These are phyloP conservation scores for Cheilosia impressa DNA, from an alignment of 2,888 invertebrate species.

Conservation along the genomic window DNA sequence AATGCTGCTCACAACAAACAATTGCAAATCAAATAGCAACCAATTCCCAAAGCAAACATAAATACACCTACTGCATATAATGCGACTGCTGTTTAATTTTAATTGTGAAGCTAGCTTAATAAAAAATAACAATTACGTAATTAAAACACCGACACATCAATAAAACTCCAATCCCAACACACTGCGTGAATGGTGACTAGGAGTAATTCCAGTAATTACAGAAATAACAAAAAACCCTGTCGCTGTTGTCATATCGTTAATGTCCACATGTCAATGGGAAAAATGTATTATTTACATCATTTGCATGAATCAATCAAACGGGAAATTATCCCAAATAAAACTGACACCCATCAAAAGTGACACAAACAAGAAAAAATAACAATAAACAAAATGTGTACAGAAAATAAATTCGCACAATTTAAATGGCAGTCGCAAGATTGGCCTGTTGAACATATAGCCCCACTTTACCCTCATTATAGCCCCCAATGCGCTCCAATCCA, in stretches of 20 bases:
- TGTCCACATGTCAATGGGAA: not conserved
- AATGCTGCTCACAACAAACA: not conserved
- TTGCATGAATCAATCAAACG: constrained; percentile 38
- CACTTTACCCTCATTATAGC: constrained; percentile 5
- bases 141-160: constrained; percentile 15
- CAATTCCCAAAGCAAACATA: constrained; percentile 10
- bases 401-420: not conserved
- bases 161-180: not conserved
- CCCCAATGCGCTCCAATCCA: constrained; percentile 5
- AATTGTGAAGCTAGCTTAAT: constrained; percentile 16
- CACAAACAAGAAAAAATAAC: not conserved
- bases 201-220: constrained; percentile 1
- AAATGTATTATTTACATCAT: constrained; percentile 9
- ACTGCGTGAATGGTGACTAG: not conserved
- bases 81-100: constrained; percentile 10
- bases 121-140: constrained; percentile 8
- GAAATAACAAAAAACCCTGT: not conserved
- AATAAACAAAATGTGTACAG: not conserved
- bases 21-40: not conserved
- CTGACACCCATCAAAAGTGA: constrained; percentile 22
- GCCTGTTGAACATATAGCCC: constrained; percentile 27
- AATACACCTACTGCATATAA: not conserved
- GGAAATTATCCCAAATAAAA: constrained; percentile 11
- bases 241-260: constrained; percentile 25
- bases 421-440: not conserved